Evolutionary conservation across 2,113 vertebrate species (phyloP).

Genomic region (Salvator merianae): DNA sequence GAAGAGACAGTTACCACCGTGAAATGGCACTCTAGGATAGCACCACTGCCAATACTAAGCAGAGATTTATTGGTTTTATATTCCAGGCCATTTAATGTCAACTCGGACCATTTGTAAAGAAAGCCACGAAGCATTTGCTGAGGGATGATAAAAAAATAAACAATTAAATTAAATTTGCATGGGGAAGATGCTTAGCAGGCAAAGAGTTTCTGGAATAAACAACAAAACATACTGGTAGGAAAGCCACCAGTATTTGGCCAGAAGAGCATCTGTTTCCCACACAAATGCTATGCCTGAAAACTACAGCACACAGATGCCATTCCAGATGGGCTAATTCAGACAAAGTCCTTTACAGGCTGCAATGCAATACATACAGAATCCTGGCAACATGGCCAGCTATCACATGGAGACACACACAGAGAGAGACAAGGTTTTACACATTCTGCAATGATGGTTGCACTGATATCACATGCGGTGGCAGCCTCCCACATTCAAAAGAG

Average conservation of each 20-base stretch:
- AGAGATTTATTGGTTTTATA: slow-evolving; percentile 15
- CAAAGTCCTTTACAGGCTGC: too few relatives aligned
- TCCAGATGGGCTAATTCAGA: too few relatives aligned
- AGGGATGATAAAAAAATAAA: slow-evolving; percentile 43
- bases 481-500: too few relatives aligned
- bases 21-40: background rate
- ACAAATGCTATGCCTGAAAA: too few relatives aligned
- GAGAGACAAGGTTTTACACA: too few relatives aligned
- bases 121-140: slow-evolving; percentile 34
- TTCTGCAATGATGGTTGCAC: too few relatives aligned
- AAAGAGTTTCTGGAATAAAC: too few relatives aligned
- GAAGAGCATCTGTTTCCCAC: background rate
- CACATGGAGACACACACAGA: too few relatives aligned
- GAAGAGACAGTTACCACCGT: background rate
- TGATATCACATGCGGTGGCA: too few relatives aligned
- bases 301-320: background rate
- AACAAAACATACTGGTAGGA: slow-evolving; percentile 8
- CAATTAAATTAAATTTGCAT: slow-evolving; percentile 20
- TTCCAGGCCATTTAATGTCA: background rate
- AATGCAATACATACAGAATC: too few relatives aligned
- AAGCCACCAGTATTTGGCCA: background rate
- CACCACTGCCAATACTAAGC: background rate
- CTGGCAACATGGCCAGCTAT: too few relatives aligned
- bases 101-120: slow-evolving; percentile 12
- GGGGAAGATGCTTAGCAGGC: too few relatives aligned